Percentiles rank a stretch among this genome's conserved stretches.
Conservation (phyloP, 1,140 invertebrate species). For the Littorina saxatilis region DNA sequence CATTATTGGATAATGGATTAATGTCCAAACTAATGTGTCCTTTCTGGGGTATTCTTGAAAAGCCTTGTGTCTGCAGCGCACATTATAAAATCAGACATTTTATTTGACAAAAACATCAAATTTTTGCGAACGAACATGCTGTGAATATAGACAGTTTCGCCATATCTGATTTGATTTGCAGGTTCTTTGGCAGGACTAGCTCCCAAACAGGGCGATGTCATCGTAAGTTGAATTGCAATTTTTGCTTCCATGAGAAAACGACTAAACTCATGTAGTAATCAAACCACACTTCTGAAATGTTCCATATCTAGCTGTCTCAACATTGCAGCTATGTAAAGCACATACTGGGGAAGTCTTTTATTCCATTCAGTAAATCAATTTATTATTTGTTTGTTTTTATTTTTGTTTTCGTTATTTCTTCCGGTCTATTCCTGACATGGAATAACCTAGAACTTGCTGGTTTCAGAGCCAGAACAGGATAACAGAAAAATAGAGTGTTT, state of each 20-base stretch:
- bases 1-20: too few species aligned
- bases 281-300: too few species aligned
- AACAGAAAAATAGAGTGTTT: too few species aligned
- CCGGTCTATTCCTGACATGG: too few species aligned
- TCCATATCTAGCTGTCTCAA: background rate
- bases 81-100: background rate
- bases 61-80: background rate
- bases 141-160: background rate
- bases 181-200: conserved; percentile 85
- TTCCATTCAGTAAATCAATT: background rate
- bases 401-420: too few species aligned
- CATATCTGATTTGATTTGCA: conserved; percentile 47
- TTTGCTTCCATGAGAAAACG: too few species aligned
- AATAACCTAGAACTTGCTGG: too few species aligned
- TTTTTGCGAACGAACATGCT: background rate
- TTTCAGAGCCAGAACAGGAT: too few species aligned
- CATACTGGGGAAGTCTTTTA: background rate
- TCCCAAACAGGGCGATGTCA: conserved; percentile 87
- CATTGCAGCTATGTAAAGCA: background rate
- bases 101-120: background rate
- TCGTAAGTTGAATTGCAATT: conserved; percentile 80
- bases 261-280: too few species aligned
- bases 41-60: background rate
- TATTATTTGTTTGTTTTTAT: background rate
- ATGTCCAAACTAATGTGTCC: too few species aligned